A percentile compares a stretch with the other conserved stretches of the same genome.
phyloP scores from a whole-genome alignment of 2,888 invertebrate species.

The Cremastobaeus sp. region DNA sequence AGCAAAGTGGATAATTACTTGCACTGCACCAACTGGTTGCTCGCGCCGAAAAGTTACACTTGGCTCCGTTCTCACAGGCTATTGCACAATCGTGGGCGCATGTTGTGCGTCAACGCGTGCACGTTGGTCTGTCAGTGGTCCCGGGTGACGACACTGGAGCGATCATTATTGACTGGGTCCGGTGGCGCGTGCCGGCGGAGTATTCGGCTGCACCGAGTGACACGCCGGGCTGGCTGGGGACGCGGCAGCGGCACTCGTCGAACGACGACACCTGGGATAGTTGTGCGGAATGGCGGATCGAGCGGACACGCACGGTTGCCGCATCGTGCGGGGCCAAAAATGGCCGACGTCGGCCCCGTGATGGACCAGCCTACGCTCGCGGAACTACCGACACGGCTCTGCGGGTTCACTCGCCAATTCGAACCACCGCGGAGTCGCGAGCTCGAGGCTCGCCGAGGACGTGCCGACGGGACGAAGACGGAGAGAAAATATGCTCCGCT shows the following conservation, averaged over 20 bases:
- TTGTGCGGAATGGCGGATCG: constrained; percentile 84
- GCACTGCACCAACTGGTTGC: constrained; percentile 6
- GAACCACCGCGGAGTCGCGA: background rate
- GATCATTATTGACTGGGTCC: constrained; percentile 69
- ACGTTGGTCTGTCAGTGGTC: constrained; percentile 71
- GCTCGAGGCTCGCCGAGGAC: background rate
- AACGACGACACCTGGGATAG: constrained; percentile 80
- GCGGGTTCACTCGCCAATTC: too few species aligned
- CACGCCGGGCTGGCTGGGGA: constrained; percentile 82
- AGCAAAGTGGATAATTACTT: constrained; percentile 35
- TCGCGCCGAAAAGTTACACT: constrained; percentile 18
- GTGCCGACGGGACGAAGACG: constrained; percentile 18
- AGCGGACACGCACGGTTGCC: constrained; percentile 83
- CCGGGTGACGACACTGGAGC: constrained; percentile 63
- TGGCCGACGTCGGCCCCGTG: constrained; percentile 80
- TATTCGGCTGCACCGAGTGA: constrained; percentile 78
- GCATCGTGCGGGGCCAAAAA: constrained; percentile 84
- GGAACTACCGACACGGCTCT: background rate
- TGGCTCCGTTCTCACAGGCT: constrained; percentile 13
- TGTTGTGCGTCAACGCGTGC: constrained; percentile 71
- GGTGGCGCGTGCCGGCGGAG: constrained; percentile 71
- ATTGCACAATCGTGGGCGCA: constrained; percentile 40
- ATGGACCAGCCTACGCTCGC: constrained; percentile 17
- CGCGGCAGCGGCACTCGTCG: constrained; percentile 81
- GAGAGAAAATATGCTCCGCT: constrained; percentile 26